phyloP scores from a whole-genome alignment of 2,113 vertebrate genomes.

The Pterocles orientalis region DNA sequence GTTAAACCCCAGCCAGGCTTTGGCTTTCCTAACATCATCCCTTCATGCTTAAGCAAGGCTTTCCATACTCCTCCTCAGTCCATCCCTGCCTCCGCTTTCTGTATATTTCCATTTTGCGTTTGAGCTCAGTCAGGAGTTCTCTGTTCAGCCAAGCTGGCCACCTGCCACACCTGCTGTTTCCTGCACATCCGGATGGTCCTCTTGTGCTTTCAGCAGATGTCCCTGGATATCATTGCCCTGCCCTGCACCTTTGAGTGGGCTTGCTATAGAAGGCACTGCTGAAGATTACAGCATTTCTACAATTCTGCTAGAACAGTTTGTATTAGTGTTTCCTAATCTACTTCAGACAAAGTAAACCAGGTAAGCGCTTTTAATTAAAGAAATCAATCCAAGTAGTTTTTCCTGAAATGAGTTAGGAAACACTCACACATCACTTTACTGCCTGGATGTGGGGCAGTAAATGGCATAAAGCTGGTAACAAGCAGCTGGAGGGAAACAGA shows the following conservation, averaged over 20 bases:
- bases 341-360: neutral
- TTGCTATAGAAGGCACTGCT: neutral
- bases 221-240: neutral
- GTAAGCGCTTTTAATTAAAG: neutral
- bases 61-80: neutral
- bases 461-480: neutral
- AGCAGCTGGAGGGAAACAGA: neutral
- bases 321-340: neutral
- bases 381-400: neutral
- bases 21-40: neutral
- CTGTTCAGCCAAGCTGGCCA: neutral
- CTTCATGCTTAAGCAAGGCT: neutral
- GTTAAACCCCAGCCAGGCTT: neutral
- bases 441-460: neutral
- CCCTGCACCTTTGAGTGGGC: neutral
- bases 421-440: neutral
- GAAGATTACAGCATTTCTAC: neutral
- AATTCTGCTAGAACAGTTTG: slow-evolving; percentile 4
- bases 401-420: neutral
- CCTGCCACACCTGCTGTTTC: slow-evolving; percentile 50
- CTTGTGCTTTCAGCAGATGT: neutral
- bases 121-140: neutral
- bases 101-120: neutral
- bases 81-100: neutral
- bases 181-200: neutral